phyloP scores from a whole-genome alignment of 1,140 invertebrate species.

The Apolygus lucorum region DNA sequence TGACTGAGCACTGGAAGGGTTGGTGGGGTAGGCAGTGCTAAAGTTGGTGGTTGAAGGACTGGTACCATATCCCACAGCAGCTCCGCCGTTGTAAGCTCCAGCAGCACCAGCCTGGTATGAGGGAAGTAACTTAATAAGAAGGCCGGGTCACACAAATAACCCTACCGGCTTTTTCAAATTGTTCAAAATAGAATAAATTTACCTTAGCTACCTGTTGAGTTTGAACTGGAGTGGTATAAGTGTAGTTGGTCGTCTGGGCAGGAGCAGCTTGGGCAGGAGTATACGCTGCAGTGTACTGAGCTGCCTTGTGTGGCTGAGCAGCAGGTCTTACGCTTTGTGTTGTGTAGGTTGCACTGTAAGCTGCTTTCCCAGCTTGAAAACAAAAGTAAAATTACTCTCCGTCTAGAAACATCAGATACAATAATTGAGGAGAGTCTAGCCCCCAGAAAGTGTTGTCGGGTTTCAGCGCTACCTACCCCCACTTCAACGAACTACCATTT shows the following conservation, averaged over 20 bases:
- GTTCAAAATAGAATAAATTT: too few species aligned
- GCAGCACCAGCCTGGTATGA: slow-evolving; percentile 14
- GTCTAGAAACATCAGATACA: too few species aligned
- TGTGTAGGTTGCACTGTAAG: slow-evolving; percentile 56
- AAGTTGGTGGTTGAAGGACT: slow-evolving; percentile 18
- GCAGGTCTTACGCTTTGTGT: slow-evolving; percentile 50
- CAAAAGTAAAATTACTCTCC: too few species aligned
- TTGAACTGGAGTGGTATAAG: slow-evolving; percentile 27
- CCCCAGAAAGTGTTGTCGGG: too few species aligned
- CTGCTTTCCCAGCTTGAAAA: slow-evolving; percentile 44
- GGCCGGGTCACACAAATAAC: too few species aligned
- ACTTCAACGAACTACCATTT: too few species aligned
- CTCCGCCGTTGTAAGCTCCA: slow-evolving; percentile 13
- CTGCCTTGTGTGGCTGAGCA: slow-evolving; percentile 35
- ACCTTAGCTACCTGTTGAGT: slow-evolving; percentile 22
- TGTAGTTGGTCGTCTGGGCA: slow-evolving; percentile 28
- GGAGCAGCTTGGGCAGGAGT: slow-evolving; percentile 27
- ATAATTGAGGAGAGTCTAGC: too few species aligned
- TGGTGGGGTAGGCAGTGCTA: slow-evolving; percentile 20
- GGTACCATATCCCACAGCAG: slow-evolving; percentile 19
- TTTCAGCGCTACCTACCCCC: too few species aligned
- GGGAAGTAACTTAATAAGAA: too few species aligned
- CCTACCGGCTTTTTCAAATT: too few species aligned
- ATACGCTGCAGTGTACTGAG: slow-evolving; percentile 23
- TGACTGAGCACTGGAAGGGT: slow-evolving; percentile 38